Conservation (phyloP, 2,888 invertebrate genomes). For the Cloeon dipterum region DNA sequence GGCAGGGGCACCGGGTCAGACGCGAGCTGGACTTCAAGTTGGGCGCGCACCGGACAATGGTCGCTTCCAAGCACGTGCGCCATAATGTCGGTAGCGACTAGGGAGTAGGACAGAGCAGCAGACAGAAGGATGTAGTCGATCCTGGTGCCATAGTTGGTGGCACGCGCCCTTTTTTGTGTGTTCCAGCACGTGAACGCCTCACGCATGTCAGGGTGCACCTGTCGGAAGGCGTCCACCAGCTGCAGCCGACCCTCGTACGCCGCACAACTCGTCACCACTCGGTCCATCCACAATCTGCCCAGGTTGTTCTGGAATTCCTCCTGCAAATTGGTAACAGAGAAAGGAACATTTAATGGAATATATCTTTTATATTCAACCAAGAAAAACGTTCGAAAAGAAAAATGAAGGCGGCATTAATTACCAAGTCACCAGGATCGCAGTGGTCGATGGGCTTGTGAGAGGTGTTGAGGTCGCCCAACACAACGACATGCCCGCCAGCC, state of each 20-base stretch:
- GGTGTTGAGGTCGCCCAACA: conserved; percentile 24
- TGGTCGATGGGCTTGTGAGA: conserved; percentile 20
- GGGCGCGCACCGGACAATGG: conserved; percentile 23
- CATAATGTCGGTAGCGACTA: conserved; percentile 13
- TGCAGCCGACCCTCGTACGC: not conserved
- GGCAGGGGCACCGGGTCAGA: conserved; percentile 15
- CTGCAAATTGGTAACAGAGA: not conserved
- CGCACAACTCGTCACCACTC: conserved; percentile 11
- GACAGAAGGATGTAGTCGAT: conserved; percentile 24
- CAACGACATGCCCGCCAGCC: conserved; percentile 20
- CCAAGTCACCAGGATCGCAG: conserved; percentile 18
- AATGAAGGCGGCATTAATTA: too few species aligned
- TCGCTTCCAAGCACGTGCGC: conserved; percentile 20
- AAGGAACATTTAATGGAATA: not conserved
- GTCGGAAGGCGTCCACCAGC: conserved; percentile 21
- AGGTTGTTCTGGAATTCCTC: conserved; percentile 12
- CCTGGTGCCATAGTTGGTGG: conserved; percentile 23
- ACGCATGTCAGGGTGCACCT: conserved; percentile 16
- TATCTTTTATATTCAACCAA: not conserved
- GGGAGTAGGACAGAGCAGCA: conserved; percentile 10
- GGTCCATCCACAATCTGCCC: conserved; percentile 17
- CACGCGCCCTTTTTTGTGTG: conserved; percentile 18
- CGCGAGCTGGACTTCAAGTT: conserved; percentile 11
- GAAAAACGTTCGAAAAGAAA: conserved; percentile 2
- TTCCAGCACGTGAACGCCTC: conserved; percentile 25